A percentile compares a stretch with the other conserved stretches of the same genome.
Evolutionary conservation across 92 coral and sea anemone genomes (phyloP).

Genomic region (Parazoanthus darwini): DNA sequence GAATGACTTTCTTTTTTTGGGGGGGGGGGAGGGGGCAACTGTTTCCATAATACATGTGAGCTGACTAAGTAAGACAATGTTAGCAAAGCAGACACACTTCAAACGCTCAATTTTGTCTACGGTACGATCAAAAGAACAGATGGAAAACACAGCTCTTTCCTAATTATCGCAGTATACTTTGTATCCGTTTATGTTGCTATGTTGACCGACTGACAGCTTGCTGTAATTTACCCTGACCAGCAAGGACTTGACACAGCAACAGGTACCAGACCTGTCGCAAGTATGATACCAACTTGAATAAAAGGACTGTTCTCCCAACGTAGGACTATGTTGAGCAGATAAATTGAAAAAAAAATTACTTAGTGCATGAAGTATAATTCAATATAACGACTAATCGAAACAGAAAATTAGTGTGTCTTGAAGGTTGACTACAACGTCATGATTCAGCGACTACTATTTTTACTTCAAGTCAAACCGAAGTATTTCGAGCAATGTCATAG

Average conservation of each 20-base stretch:
- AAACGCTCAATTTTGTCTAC: background rate
- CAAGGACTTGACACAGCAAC: background rate
- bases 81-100: background rate
- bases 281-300: background rate
- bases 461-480: background rate
- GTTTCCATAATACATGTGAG: background rate
- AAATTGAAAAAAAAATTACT: too few species aligned
- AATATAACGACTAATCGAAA: background rate
- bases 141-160: background rate
- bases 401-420: too few species aligned
- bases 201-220: background rate
- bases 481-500: background rate
- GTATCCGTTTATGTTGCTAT: too few species aligned
- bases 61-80: background rate
- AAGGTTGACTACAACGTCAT: background rate
- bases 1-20: background rate
- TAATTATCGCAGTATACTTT: too few species aligned
- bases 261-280: slow-evolving; percentile 7
- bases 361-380: background rate
- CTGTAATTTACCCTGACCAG: background rate
- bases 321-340: background rate
- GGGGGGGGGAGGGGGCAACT: background rate
- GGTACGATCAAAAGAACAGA: too few species aligned
- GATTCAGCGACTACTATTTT: background rate
- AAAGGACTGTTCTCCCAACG: too few species aligned